A percentile compares a stretch with the other conserved stretches of the same genome.
These are phyloP conservation scores for Morus bassanus DNA, from an alignment of 2,797 vertebrate genomes.

Conservation along the genomic window DNA sequence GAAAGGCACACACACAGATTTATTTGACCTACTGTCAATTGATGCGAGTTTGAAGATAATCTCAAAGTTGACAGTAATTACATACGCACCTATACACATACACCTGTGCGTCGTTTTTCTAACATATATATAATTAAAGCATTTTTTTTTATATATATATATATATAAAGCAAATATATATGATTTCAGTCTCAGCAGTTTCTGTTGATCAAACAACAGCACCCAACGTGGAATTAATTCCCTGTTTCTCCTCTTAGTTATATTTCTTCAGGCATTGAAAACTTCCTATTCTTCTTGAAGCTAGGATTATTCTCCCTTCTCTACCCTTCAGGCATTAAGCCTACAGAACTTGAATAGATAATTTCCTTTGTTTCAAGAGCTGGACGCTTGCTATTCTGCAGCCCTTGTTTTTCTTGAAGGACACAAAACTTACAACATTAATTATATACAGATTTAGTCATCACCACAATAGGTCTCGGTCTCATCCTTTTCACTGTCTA, in stretches of 20 bases:
- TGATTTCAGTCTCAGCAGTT: background rate
- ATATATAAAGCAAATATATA: background rate
- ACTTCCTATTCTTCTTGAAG: background rate
- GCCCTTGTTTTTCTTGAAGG: background rate
- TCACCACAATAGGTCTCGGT: background rate
- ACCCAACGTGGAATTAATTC: background rate
- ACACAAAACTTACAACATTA: background rate
- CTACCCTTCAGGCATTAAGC: background rate
- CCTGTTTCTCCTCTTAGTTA: background rate
- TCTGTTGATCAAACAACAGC: background rate
- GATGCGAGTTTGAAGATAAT: background rate
- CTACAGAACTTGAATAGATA: background rate
- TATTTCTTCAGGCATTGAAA: background rate
- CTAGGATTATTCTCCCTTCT: background rate
- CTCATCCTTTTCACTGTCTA: background rate
- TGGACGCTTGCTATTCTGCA: background rate
- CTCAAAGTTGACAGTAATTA: background rate
- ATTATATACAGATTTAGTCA: background rate
- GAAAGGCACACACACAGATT: no score
- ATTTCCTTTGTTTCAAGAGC: background rate
- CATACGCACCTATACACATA: no score
- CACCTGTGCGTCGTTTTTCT: fast-evolving
- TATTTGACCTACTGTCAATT: background rate
- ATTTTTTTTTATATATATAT: no score
- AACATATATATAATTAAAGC: background rate